These are phyloP conservation scores for Onchidella celtica DNA, from an alignment of 2,888 invertebrate genomes.

Conservation along the genomic window DNA sequence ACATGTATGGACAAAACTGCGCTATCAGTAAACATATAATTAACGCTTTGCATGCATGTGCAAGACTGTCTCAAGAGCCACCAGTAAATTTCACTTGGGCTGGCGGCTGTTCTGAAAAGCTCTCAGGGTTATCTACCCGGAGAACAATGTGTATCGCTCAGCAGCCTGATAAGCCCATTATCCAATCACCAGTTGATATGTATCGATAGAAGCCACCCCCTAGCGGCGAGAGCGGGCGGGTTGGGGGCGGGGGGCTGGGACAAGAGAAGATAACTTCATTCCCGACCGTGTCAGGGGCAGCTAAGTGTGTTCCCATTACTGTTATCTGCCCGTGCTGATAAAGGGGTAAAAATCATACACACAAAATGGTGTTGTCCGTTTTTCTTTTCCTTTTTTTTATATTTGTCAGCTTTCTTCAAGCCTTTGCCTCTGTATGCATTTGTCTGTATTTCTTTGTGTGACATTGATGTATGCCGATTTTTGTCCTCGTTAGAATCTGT, in stretches of 20 bases:
- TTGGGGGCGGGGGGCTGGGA: neutral
- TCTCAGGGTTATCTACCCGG: neutral
- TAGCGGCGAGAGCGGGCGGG: neutral
- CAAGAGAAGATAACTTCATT: neutral
- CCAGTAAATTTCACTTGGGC: too few species aligned
- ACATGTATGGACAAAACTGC: too few species aligned
- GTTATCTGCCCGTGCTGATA: neutral
- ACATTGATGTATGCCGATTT: too few species aligned
- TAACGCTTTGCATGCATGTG: too few species aligned
- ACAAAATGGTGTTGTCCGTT: neutral
- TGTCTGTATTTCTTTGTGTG: too few species aligned
- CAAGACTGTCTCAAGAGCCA: too few species aligned
- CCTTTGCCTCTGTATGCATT: too few species aligned
- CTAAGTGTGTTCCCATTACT: conserved; percentile 21
- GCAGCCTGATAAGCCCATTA: conserved; percentile 8
- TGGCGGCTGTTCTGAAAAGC: neutral
- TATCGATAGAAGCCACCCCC: neutral
- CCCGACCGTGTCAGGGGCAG: neutral
- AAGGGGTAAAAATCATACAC: neutral
- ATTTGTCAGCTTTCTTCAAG: neutral
- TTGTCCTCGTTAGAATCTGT: too few species aligned
- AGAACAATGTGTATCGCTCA: conserved; percentile 6
- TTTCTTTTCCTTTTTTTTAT: neutral
- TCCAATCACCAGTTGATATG: conserved; percentile 18
- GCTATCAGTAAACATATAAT: too few species aligned